These are phyloP conservation scores for Temnothorax ravouxi DNA, from an alignment of 2,888 invertebrate species.

Conservation along the genomic window DNA sequence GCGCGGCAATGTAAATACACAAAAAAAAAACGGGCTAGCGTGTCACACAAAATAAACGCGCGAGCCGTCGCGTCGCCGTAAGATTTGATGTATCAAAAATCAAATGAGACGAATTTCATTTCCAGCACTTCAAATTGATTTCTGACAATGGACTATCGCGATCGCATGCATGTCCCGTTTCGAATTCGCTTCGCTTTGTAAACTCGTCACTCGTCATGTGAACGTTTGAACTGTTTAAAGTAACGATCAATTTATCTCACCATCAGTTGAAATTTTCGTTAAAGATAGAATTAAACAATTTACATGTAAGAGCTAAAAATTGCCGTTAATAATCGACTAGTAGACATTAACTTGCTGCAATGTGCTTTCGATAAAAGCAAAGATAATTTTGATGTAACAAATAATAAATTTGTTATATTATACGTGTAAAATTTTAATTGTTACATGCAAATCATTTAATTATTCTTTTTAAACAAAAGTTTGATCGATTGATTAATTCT, in stretches of 20 bases:
- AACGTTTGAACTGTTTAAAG: not conserved
- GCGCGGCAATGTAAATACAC: too few relatives aligned
- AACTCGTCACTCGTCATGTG: not conserved
- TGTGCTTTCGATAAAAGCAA: not conserved
- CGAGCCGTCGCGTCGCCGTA: too few relatives aligned
- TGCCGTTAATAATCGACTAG: not conserved
- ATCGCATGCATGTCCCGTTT: too few relatives aligned
- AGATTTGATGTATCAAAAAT: too few relatives aligned
- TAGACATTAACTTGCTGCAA: not conserved
- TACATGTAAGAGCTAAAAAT: not conserved
- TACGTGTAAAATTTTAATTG: not conserved
- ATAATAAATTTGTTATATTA: not conserved
- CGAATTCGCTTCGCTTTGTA: not conserved
- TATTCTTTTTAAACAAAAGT: not conserved
- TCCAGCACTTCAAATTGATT: not conserved
- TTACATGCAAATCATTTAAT: not conserved
- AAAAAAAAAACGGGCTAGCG: not conserved
- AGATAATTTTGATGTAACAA: not conserved
- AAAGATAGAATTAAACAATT: not conserved
- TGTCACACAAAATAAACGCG: not conserved
- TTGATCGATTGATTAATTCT: not conserved
- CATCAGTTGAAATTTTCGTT: not conserved
- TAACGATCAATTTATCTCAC: not conserved
- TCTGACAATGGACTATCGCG: not conserved
- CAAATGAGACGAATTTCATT: not conserved